phyloP scores from a whole-genome alignment of 1,140 invertebrate genomes.

The Sycobia sp. region DNA sequence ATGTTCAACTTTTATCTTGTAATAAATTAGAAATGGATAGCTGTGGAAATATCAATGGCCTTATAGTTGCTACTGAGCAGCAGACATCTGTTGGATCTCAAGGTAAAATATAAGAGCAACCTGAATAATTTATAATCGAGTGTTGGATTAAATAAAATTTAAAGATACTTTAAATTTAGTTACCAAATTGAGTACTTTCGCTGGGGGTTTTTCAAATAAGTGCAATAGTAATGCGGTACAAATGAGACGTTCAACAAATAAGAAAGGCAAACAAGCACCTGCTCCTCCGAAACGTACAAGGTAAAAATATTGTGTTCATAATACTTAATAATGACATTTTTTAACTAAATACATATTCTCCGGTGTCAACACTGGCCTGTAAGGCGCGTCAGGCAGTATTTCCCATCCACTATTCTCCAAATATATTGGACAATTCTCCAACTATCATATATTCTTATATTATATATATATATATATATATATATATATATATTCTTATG shows the following conservation, averaged over 20 bases:
- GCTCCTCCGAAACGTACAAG: conserved; percentile 92
- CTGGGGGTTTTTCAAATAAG: conserved; percentile 63
- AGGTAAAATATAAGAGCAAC: conserved; percentile 38
- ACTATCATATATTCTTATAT: no score
- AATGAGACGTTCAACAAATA: conserved; percentile 83
- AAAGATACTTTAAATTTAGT: conserved; percentile 64
- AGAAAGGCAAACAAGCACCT: conserved; percentile 90
- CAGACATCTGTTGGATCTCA: conserved; percentile 51
- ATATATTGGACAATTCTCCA: no score
- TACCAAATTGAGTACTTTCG: conserved; percentile 72
- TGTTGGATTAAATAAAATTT: conserved; percentile 18
- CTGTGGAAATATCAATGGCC: conserved; percentile 70
- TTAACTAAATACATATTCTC: no score
- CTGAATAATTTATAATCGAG: background rate
- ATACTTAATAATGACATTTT: no score
- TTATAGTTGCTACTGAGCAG: conserved; percentile 65
- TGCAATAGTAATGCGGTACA: conserved; percentile 73
- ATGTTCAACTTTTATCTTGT: conserved; percentile 66
- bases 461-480: no score
- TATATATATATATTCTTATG: no score
- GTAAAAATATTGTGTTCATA: no score
- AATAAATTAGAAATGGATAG: conserved; percentile 73
- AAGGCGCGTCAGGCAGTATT: no score
- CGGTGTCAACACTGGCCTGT: no score
- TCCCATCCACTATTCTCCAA: no score